phyloP scores from a whole-genome alignment of 1,140 invertebrate genomes.

The Pseudoatta argentina region DNA sequence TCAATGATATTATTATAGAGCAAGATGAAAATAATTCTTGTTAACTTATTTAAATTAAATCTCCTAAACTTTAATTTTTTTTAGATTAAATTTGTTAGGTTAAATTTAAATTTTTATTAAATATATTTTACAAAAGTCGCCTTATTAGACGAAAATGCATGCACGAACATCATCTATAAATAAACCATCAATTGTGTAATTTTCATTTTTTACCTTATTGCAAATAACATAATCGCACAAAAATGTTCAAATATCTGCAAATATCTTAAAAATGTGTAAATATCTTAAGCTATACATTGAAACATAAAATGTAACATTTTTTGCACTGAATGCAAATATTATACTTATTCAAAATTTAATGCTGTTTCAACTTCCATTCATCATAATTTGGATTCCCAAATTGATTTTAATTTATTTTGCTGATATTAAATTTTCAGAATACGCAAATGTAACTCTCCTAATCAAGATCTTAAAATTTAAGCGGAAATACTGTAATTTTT shows the following conservation, averaged over 20 bases:
- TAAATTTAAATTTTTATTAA: too few species aligned
- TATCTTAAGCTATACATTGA: not conserved
- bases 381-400: not conserved
- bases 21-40: not conserved
- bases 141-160: too few species aligned
- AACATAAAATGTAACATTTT: not conserved
- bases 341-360: not conserved
- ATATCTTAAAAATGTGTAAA: not conserved
- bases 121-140: too few species aligned
- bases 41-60: not conserved
- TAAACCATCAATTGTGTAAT: not conserved
- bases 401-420: constrained; percentile 39
- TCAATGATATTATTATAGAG: not conserved
- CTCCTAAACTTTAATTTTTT: not conserved
- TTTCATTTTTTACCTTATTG: not conserved
- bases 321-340: not conserved
- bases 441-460: not conserved
- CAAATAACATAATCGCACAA: not conserved
- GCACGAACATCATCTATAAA: too few species aligned
- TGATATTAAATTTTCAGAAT: constrained; percentile 10
- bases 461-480: constrained; percentile 39
- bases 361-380: not conserved
- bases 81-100: too few species aligned
- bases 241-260: not conserved
- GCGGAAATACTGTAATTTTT: constrained; percentile 12